A percentile compares a stretch with the other conserved stretches of the same genome.
These are phyloP conservation scores for Zele albiditarsus DNA, from an alignment of 2,888 invertebrate genomes.

Conservation along the genomic window DNA sequence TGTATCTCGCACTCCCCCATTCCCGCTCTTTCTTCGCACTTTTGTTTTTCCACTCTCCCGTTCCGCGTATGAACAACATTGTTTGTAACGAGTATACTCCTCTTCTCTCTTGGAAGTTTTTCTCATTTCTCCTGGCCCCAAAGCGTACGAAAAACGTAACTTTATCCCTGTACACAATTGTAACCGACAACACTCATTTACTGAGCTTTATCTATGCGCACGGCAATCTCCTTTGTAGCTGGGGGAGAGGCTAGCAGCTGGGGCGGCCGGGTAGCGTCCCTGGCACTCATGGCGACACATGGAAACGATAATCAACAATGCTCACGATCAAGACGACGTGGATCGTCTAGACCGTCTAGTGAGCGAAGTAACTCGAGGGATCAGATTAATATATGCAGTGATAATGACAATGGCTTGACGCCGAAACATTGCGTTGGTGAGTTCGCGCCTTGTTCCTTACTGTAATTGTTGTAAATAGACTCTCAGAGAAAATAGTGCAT, in stretches of 20 bases:
- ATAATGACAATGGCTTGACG: constrained; percentile 48
- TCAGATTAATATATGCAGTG: constrained; percentile 20
- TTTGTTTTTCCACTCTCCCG: too few species aligned
- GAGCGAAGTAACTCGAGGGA: constrained; percentile 45
- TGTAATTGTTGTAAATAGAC: constrained; percentile 57
- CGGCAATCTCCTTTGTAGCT: constrained; percentile 61
- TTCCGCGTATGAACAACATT: too few species aligned
- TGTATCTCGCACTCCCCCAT: constrained; percentile 2
- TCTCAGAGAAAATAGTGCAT: constrained; percentile 16
- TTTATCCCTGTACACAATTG: neutral
- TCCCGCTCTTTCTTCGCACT: constrained; percentile 16
- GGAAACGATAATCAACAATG: constrained; percentile 59
- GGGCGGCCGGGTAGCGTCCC: constrained; percentile 67
- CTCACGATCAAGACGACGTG: constrained; percentile 58
- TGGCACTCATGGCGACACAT: constrained; percentile 45
- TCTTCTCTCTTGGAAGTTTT: constrained; percentile 27
- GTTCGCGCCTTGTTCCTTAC: constrained; percentile 50
- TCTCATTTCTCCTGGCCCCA: constrained; percentile 2
- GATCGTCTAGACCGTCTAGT: constrained; percentile 32
- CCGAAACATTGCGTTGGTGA: constrained; percentile 46
- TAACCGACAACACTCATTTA: neutral
- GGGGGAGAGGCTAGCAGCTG: constrained; percentile 68
- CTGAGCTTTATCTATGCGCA: constrained; percentile 14
- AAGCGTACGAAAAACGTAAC: constrained; percentile 1
- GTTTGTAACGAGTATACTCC: constrained; percentile 23